phyloP scores from a whole-genome alignment of 2,888 invertebrate genomes.

The Spialia ferax region DNA sequence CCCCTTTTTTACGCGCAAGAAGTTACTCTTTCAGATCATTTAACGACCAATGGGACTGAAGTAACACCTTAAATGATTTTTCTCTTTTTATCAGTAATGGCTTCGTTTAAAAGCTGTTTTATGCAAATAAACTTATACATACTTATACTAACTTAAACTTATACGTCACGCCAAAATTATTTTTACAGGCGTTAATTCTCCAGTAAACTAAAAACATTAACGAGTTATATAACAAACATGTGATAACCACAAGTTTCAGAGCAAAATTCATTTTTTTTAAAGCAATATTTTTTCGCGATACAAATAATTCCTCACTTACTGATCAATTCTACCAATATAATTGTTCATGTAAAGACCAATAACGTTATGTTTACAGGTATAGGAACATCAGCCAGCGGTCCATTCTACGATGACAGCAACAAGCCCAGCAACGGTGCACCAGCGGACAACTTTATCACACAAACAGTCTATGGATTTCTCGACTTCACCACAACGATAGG shows the following conservation, averaged over 20 bases:
- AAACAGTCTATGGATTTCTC: conserved; percentile 97
- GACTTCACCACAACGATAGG: conserved; percentile 98
- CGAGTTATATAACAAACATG: too few species aligned
- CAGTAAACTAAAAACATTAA: too few species aligned
- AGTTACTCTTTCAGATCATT: conserved; percentile 77
- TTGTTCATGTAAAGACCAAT: conserved; percentile 31
- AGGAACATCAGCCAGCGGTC: conserved; percentile 54
- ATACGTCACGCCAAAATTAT: too few species aligned
- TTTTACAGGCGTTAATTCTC: too few species aligned
- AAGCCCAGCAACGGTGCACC: conserved; percentile 50
- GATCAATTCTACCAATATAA: neutral
- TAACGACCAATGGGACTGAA: conserved; percentile 76
- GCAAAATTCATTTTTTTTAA: too few species aligned
- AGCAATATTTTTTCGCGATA: too few species aligned
- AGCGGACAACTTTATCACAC: conserved; percentile 87
- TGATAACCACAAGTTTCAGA: too few species aligned
- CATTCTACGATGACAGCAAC: conserved; percentile 58
- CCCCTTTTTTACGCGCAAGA: conserved; percentile 66
- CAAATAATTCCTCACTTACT: neutral
- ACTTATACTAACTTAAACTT: too few species aligned
- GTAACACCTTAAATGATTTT: conserved; percentile 65
- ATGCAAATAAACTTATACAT: too few species aligned
- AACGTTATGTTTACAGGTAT: conserved; percentile 47
- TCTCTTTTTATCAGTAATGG: conserved; percentile 59
- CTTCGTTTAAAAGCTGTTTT: neutral